Conservation (phyloP, 2,888 invertebrate genomes). For the Salpingus planirostris region DNA sequence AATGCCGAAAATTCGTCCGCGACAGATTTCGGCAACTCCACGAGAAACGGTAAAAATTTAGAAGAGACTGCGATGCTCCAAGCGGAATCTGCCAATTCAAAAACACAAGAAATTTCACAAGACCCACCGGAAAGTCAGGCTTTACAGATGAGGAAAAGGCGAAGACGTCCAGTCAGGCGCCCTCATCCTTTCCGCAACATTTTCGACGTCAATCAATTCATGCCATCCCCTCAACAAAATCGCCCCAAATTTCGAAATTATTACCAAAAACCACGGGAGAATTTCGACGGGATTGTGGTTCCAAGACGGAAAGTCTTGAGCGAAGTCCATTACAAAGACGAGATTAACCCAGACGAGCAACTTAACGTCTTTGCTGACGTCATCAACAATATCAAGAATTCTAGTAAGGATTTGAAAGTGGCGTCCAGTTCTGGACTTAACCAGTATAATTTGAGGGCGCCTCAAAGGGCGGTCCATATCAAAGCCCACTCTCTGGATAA, state of each 20-base stretch:
- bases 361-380: conserved; percentile 44
- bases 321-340: conserved; percentile 38
- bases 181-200: conserved; percentile 9
- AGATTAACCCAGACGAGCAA: conserved; percentile 40
- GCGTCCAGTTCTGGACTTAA: not conserved
- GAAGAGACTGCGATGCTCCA: not conserved
- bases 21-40: not conserved
- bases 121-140: conserved; percentile 17
- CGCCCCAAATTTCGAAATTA: not conserved
- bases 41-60: not conserved
- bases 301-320: conserved; percentile 28
- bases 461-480: not conserved
- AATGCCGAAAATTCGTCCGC: not conserved
- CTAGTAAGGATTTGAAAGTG: conserved; percentile 17
- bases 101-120: too few relatives aligned
- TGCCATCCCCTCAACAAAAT: conserved; percentile 6
- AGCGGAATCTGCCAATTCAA: not conserved
- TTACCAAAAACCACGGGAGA: not conserved
- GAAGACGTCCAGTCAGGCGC: conserved; percentile 10
- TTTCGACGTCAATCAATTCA: conserved; percentile 15
- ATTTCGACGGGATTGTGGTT: conserved; percentile 10
- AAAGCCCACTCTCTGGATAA: not conserved
- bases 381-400: conserved; percentile 42
- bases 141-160: conserved; percentile 6
- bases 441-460: not conserved